A percentile compares a stretch with the other conserved stretches of the same genome.
These are phyloP conservation scores for Galleria mellonella DNA, from an alignment of 1,140 invertebrate genomes.

Conservation along the genomic window DNA sequence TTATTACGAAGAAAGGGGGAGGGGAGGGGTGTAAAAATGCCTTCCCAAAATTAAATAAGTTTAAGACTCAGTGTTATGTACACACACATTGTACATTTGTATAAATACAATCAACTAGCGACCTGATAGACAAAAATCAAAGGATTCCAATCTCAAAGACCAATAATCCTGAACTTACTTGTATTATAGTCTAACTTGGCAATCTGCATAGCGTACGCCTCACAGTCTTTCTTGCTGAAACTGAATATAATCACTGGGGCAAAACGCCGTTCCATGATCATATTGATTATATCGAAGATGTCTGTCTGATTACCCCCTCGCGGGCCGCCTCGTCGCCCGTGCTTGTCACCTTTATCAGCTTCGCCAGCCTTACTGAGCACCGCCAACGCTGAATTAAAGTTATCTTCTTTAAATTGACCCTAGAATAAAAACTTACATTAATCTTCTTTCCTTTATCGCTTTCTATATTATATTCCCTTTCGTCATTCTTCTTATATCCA, in stretches of 20 bases:
- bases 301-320: conserved; percentile 84
- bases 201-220: conserved; percentile 97
- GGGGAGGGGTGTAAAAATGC: too few relatives aligned
- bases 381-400: conserved; percentile 97
- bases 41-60: too few relatives aligned
- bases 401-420: conserved; percentile 97
- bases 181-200: conserved; percentile 98
- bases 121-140: too few relatives aligned
- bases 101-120: too few relatives aligned
- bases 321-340: conserved; percentile 81
- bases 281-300: conserved; percentile 98
- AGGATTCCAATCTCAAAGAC: too few relatives aligned
- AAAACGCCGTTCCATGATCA: conserved; percentile 98
- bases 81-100: too few relatives aligned
- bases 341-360: conserved; percentile 83
- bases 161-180: conserved; percentile 65
- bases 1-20: too few relatives aligned
- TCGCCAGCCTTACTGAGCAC: conserved; percentile 86
- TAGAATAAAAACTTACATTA: conserved; percentile 14
- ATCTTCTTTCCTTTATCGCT: too few relatives aligned
- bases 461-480: too few relatives aligned
- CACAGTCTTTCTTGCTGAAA: conserved; percentile 99
- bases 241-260: conserved; percentile 99
- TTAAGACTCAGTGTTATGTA: too few relatives aligned
- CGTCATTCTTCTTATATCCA: too few relatives aligned